phyloP scores from a whole-genome alignment of 2,113 vertebrate genomes.

The Corythornis madagascariensis region DNA sequence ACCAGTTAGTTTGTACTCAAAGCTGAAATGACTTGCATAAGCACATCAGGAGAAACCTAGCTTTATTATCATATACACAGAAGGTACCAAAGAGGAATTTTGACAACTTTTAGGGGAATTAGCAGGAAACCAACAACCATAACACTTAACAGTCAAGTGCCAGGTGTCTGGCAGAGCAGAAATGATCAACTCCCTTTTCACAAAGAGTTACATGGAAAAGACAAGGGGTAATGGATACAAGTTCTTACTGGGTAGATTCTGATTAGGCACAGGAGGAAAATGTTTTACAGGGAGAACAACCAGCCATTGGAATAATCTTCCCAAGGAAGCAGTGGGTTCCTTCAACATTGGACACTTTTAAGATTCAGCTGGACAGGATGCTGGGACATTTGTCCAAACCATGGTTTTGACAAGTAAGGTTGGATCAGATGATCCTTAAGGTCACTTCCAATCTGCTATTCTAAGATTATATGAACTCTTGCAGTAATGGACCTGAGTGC shows the following conservation, averaged over 20 bases:
- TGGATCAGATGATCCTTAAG: neutral
- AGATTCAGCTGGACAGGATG: neutral
- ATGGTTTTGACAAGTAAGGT: neutral
- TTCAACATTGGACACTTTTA: neutral
- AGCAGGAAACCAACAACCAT: neutral
- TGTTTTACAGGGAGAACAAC: neutral
- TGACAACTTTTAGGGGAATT: neutral
- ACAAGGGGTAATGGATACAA: neutral
- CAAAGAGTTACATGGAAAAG: neutral
- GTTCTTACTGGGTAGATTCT: neutral
- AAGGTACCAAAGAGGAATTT: neutral
- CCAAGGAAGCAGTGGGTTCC: neutral
- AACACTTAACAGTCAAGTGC: neutral
- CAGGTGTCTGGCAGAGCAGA: neutral
- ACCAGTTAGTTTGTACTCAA: neutral
- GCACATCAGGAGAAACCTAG: neutral
- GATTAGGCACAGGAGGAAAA: neutral
- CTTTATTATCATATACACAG: neutral
- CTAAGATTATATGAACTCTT: neutral
- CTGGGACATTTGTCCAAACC: neutral
- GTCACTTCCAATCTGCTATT: neutral
- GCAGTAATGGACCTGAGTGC: neutral
- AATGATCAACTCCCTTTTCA: neutral
- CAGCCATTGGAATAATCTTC: neutral
- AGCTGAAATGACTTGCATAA: conserved; percentile 22